These are phyloP conservation scores for Balanococcus diminutus DNA, from an alignment of 2,888 invertebrate genomes.

Conservation along the genomic window DNA sequence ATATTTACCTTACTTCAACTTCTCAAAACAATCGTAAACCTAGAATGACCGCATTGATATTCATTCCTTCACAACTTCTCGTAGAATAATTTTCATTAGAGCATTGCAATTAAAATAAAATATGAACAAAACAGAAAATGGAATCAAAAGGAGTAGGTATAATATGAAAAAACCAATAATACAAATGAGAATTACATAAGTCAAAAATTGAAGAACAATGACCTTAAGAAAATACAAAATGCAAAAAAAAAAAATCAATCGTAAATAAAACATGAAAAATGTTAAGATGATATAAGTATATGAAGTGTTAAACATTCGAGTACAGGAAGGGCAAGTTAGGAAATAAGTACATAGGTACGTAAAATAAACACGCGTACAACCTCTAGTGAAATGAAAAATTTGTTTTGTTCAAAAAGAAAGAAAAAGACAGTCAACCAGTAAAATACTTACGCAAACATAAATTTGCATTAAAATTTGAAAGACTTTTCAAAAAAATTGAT, in stretches of 20 bases:
- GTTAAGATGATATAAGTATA: background rate
- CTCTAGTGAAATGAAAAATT: background rate
- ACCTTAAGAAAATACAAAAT: background rate
- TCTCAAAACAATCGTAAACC: too few relatives aligned
- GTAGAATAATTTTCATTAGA: too few relatives aligned
- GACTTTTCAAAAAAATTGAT: slow-evolving; percentile 3
- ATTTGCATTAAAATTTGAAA: background rate
- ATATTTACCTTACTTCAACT: too few relatives aligned
- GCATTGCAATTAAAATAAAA: background rate
- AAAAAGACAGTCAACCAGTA: background rate
- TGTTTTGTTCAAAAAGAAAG: background rate
- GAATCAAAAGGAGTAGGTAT: background rate
- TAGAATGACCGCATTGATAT: too few relatives aligned
- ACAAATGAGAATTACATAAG: background rate
- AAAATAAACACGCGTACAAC: background rate
- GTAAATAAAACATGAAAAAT: background rate
- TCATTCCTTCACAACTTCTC: too few relatives aligned
- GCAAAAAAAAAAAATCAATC: background rate
- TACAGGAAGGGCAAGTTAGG: background rate
- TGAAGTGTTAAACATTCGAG: background rate
- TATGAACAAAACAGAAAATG: background rate
- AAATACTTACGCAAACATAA: background rate
- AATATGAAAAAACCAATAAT: background rate
- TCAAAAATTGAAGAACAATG: background rate
- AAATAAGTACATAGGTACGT: background rate